phyloP scores from a whole-genome alignment of 2,113 vertebrate genomes.

The Odocoileus hemionus region DNA sequence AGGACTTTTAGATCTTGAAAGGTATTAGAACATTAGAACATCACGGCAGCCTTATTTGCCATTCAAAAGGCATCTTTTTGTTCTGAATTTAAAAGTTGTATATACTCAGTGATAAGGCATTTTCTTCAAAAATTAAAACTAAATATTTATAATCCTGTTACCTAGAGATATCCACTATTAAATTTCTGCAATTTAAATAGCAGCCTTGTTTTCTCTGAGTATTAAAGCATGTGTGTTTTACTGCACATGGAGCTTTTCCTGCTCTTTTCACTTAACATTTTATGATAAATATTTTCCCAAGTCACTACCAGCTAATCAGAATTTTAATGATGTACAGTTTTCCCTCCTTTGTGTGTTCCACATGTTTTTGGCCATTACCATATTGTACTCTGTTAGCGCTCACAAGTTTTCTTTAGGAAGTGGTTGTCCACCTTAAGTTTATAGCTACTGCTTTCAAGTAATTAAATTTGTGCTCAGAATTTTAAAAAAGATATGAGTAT shows the following conservation, averaged over 20 bases:
- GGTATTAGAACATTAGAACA: background rate
- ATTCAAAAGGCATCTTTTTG: background rate
- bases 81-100: background rate
- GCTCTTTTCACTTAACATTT: background rate
- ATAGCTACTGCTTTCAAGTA: background rate
- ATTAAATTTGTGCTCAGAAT: conserved; percentile 1
- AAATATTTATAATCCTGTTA: background rate
- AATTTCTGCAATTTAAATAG: background rate
- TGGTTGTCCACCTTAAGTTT: background rate
- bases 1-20: background rate
- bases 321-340: background rate
- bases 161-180: background rate
- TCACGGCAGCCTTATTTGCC: background rate
- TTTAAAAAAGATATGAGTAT: background rate
- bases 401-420: background rate
- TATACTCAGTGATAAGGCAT: background rate
- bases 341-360: background rate
- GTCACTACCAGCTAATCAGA: background rate
- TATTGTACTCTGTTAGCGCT: background rate
- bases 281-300: conserved; percentile 15
- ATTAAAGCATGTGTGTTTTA: conserved; percentile 30
- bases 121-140: conserved; percentile 12
- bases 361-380: background rate
- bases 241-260: background rate
- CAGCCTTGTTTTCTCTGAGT: background rate